Percentiles rank a stretch among this genome's conserved stretches.
Conservation (phyloP, 2,888 invertebrate species). For the Ochlodes sylvanus region DNA sequence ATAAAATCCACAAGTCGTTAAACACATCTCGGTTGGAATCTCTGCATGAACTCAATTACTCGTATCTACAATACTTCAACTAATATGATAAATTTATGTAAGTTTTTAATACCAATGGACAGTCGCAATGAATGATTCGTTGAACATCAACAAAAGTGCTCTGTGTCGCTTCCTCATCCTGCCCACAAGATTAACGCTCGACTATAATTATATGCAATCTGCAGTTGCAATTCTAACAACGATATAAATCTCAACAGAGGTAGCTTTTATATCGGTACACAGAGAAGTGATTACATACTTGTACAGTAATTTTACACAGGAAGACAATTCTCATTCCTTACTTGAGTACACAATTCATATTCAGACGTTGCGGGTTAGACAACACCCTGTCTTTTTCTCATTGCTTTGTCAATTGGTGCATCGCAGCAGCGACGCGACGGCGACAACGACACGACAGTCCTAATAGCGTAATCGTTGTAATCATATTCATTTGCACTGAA, state of each 20-base stretch:
- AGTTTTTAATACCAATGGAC: constrained; percentile 1
- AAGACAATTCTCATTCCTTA: constrained; percentile 30
- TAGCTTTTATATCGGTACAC: constrained; percentile 11
- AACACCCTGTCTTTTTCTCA: constrained; percentile 26
- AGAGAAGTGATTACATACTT: constrained; percentile 24
- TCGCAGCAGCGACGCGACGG: neutral
- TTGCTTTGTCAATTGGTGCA: constrained; percentile 25
- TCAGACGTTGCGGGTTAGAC: constrained; percentile 25
- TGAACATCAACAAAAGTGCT: constrained; percentile 1
- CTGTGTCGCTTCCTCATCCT: constrained; percentile 6
- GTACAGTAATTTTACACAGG: constrained; percentile 26
- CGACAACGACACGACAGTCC: too few species aligned
- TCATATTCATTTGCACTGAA: constrained; percentile 8
- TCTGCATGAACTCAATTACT: neutral
- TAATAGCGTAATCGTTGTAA: neutral
- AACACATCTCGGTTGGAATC: neutral
- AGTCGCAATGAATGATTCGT: neutral
- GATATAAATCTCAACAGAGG: constrained; percentile 8
- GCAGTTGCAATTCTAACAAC: constrained; percentile 5
- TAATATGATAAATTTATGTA: neutral
- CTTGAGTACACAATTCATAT: constrained; percentile 34
- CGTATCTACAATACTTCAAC: neutral
- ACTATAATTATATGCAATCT: neutral
- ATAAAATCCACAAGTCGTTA: too few species aligned
- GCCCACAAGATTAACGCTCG: constrained; percentile 3